These are phyloP conservation scores for Bergia sp. DNA, from an alignment of 92 coral and sea anemone species.

Conservation along the genomic window DNA sequence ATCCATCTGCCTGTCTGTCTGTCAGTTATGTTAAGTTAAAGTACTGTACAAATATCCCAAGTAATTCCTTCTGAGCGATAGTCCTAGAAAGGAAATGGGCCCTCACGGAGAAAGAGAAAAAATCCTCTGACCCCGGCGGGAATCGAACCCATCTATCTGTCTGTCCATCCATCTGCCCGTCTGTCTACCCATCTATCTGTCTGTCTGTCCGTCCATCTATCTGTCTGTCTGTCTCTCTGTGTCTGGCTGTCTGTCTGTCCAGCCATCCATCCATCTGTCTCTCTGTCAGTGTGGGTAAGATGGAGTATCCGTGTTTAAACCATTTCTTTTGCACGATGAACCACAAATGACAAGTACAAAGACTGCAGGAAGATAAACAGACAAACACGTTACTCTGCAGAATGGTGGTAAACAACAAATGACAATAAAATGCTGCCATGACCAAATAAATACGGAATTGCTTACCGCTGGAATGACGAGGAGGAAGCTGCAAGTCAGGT, in stretches of 20 bases:
- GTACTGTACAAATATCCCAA: too few species aligned
- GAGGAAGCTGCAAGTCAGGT: slow-evolving; percentile 3
- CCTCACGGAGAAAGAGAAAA: too few species aligned
- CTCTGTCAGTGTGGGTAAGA: too few species aligned
- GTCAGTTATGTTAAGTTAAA: too few species aligned
- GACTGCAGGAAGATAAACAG: background rate
- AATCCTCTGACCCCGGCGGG: too few species aligned
- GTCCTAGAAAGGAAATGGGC: too few species aligned
- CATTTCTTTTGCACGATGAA: background rate
- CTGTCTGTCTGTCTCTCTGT: background rate
- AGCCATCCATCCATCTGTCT: background rate
- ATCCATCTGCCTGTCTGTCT: too few species aligned
- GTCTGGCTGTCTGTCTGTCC: background rate
- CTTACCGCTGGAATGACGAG: slow-evolving; percentile 2
- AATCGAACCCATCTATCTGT: too few species aligned
- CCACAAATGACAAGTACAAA: background rate
- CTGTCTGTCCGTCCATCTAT: background rate
- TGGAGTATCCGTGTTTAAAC: background rate
- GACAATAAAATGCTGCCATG: background rate
- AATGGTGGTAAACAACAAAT: background rate
- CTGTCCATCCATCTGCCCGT: background rate
- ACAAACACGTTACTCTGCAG: background rate
- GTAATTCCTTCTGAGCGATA: too few species aligned
- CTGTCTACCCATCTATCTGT: background rate
- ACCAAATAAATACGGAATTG: background rate